Conservation (phyloP, 2,113 vertebrate species). For the Paratilapia polleni region DNA sequence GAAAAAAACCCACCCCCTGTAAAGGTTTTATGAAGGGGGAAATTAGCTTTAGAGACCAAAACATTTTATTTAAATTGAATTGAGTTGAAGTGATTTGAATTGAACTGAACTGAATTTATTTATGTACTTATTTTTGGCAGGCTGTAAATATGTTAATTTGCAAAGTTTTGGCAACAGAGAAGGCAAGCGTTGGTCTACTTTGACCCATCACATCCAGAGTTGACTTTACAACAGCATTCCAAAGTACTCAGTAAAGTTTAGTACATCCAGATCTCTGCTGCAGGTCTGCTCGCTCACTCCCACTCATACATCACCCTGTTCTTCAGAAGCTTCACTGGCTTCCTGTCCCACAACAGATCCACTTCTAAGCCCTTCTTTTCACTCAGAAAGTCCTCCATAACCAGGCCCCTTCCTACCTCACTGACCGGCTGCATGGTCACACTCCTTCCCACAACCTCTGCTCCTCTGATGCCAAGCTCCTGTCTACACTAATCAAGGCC, state of each 20-base stretch:
- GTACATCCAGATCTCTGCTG: neutral
- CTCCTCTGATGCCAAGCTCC: neutral
- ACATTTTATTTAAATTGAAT: neutral
- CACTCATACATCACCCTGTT: neutral
- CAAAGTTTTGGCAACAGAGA: neutral
- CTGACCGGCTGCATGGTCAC: neutral
- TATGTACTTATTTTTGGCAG: neutral
- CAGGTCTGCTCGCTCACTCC: neutral
- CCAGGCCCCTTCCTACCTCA: neutral
- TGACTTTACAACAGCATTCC: neutral
- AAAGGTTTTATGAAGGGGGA: neutral
- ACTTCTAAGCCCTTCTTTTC: neutral
- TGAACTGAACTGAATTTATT: no score
- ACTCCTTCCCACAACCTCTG: neutral
- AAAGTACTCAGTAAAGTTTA: neutral
- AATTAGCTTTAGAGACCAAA: neutral
- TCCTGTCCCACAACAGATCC: neutral
- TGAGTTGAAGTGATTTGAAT: no score
- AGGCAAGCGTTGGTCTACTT: neutral
- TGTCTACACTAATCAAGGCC: neutral
- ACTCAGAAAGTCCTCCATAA: neutral
- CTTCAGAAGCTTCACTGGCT: neutral
- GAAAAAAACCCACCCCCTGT: neutral
- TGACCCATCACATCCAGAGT: neutral
- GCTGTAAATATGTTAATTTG: neutral